These are phyloP conservation scores for Aleadryas rufinucha DNA, from an alignment of 2,113 vertebrate genomes.

Conservation along the genomic window DNA sequence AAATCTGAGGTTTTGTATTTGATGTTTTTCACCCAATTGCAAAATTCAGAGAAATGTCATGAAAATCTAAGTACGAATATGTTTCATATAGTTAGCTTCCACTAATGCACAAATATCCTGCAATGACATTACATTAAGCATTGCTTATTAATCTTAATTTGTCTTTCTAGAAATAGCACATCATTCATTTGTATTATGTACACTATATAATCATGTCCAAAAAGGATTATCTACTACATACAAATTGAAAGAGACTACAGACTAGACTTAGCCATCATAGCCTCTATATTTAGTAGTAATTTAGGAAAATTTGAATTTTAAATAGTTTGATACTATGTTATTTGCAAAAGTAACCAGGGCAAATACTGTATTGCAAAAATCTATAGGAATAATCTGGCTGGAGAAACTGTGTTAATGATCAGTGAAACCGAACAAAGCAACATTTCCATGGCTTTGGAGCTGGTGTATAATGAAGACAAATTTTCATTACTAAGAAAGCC, in stretches of 20 bases:
- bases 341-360: neutral
- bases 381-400: neutral
- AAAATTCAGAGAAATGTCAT: neutral
- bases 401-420: neutral
- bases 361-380: neutral
- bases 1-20: neutral
- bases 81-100: neutral
- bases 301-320: neutral
- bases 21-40: neutral
- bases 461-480: neutral
- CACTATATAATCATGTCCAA: neutral
- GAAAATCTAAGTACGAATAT: neutral
- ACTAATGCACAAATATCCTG: neutral
- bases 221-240: neutral
- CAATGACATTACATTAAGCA: neutral
- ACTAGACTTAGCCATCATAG: neutral
- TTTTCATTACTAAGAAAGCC: neutral
- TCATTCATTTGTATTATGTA: neutral
- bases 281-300: neutral
- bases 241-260: neutral
- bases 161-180: neutral
- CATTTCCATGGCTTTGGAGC: neutral
- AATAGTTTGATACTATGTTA: neutral
- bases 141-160: neutral
- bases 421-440: neutral